Conservation (phyloP, 2,888 invertebrate genomes). For the Odontocolon sp. region DNA sequence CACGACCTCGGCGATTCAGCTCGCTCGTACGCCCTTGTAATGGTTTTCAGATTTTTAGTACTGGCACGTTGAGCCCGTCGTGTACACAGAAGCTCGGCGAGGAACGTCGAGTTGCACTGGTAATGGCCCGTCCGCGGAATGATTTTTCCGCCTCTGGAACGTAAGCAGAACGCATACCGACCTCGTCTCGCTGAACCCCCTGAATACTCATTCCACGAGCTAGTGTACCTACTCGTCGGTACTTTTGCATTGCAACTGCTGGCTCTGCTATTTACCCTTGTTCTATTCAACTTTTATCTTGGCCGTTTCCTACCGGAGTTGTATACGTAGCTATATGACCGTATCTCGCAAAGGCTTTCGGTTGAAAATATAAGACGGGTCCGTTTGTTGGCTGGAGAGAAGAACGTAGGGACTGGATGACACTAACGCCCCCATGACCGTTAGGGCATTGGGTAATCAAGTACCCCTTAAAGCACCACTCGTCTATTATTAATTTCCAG, state of each 20-base stretch:
- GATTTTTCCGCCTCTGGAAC: constrained; percentile 6
- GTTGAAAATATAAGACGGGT: constrained; percentile 9
- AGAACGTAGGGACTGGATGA: background rate
- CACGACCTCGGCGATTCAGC: too few species aligned
- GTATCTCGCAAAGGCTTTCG: constrained; percentile 11
- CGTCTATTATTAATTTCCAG: constrained; percentile 52
- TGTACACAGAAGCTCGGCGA: constrained; percentile 9
- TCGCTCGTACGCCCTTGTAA: constrained; percentile 45
- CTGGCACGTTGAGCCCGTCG: constrained; percentile 38
- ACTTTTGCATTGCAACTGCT: constrained; percentile 15
- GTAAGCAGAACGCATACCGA: background rate
- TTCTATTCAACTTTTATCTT: constrained; percentile 34
- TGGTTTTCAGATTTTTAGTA: constrained; percentile 60
- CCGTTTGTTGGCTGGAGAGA: background rate
- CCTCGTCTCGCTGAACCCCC: background rate
- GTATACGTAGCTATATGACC: background rate
- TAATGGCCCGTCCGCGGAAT: constrained; percentile 33
- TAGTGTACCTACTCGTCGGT: background rate
- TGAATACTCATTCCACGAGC: constrained; percentile 5
- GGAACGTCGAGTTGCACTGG: constrained; percentile 24
- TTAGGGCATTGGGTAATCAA: constrained; percentile 42
- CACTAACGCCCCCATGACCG: background rate
- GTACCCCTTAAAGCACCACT: constrained; percentile 19
- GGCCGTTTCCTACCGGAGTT: constrained; percentile 4
- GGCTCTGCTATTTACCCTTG: constrained; percentile 26